Evolutionary conservation across 2,888 invertebrate genomes (phyloP).

Genomic region (Anthophora plumipes): DNA sequence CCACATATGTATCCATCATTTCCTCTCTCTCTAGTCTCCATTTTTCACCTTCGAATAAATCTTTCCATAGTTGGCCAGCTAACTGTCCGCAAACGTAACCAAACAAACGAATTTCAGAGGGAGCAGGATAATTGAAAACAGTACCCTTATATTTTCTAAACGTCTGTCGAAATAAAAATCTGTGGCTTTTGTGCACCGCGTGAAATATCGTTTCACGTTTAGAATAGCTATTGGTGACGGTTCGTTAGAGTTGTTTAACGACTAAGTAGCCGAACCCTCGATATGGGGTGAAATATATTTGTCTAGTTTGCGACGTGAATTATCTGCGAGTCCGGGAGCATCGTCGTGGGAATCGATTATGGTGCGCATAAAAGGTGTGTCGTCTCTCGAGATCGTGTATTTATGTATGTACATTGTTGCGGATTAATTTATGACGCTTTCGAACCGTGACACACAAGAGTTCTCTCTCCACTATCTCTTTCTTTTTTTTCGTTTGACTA

Average conservation of each 20-base stretch:
- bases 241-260: conserved; percentile 69
- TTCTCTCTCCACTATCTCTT: neutral
- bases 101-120: neutral
- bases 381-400: conserved; percentile 12
- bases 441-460: neutral
- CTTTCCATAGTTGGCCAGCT: neutral
- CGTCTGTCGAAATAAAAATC: conserved; percentile 66
- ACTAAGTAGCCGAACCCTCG: conserved; percentile 45
- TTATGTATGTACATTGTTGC: neutral
- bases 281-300: conserved; percentile 45
- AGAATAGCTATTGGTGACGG: conserved; percentile 60
- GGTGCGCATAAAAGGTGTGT: conserved; percentile 7
- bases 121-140: conserved; percentile 52
- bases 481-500: neutral
- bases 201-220: conserved; percentile 70
- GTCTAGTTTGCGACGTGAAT: conserved; percentile 42
- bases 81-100: conserved; percentile 5
- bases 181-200: conserved; percentile 50
- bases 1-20: neutral
- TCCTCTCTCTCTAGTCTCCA: neutral
- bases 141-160: conserved; percentile 55
- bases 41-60: neutral
- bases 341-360: conserved; percentile 47
- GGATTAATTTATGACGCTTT: conserved; percentile 19
- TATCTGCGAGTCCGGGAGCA: conserved; percentile 28